Base-by-base conservation (phyloP, 2,113 vertebrate genomes). In the Atherinomorus stipes region DNA sequence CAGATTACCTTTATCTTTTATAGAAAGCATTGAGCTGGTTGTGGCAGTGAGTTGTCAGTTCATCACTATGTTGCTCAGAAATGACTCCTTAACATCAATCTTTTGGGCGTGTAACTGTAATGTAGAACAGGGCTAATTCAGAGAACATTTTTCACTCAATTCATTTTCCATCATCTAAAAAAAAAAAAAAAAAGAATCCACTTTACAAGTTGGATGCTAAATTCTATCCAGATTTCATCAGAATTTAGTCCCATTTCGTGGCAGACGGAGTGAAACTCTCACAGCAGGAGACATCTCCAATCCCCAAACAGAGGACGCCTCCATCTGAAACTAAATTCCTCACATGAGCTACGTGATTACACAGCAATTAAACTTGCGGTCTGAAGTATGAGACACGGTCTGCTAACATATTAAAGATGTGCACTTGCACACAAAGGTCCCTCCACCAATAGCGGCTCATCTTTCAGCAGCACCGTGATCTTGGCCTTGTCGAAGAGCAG, bases 381-480 rank as follows among this genome's bases (percentile, higher is more conserved):
- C 51, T 54, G 16, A 71, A 80, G 70, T 25, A 58, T 26, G 37
- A 59, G 42, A 49, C 58, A 47, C 2, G 11, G 49, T 37, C 71
- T 67, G 44, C 25, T 60, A 81, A 77, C 31, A 70, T 74, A 62
- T 47, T 58, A 75, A 82, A 86, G 67, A 84, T 65, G 47, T 76
- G 67, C 63, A 78, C 63, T 76, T 71, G 69, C 52, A 60, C 22
- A 23, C 60, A 60, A 64, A 69, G 78, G 60, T 67, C 54, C 81
- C 34, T 74, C 68, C 54, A 78, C 37, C 21, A 71, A 38, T 40
- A 22, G 54, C 70, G 59, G 72, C 31, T 83, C 74, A 37, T 66
- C 69, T 70, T 49, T 74, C 40, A 80, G 80, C 80, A 85, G 76
- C 85, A 88, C 85, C 78, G 69, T 85, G 77, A 89, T 71, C 75